Base-by-base conservation (phyloP, 2,888 invertebrate genomes). In the Cheilosia soror region DNA sequence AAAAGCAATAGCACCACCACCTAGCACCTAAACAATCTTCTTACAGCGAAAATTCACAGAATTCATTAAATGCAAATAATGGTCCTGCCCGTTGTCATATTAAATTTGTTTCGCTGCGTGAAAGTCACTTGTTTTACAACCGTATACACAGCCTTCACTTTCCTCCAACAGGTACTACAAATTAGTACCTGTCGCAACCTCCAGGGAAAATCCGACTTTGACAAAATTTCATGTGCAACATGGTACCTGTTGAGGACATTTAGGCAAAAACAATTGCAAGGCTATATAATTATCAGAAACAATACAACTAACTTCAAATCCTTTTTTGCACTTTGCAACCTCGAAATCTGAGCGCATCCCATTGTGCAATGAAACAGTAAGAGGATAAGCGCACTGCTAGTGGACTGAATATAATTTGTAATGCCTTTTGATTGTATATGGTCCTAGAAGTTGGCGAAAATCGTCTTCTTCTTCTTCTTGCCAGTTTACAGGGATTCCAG, bases 11-110 rank as follows among this genome's bases (percentile, higher is more conserved):
- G 6, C 51, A 25, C 9, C 25, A 51, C 25, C 25, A 51, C 25
- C 51, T 27, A 51, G n/a, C 25, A 51, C 25, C 47, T 13, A 5
- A 4, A 13, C 51, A 37, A 37, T 27, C 11, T 13, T 27, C 9
- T 9, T 29, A 25, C 25, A 25, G 11, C 11, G 13, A 57, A 44
- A 49, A 75, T 84, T 84, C 80, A 29, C 0, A 9, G 84, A 80
- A 79, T 66, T 76, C 80, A 76, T 75, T 62, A 84, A 79, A 79
- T 76, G 40, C 71, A 76, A 76, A 84, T 84, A 84, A 84, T 84
- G 66, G 71, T 72, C 76, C 85, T 81, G 81, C 85, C 85, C 68
- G 44, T 81, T 40, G 57, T 53, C 85, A 85, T 81, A 85, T 85
- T 77, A 81, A 81, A 85, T 85, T 85, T 68, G 85, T 72, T 76